Conservation (phyloP, 2,797 vertebrate species). For the Melanotaenia parkinsoni region DNA sequence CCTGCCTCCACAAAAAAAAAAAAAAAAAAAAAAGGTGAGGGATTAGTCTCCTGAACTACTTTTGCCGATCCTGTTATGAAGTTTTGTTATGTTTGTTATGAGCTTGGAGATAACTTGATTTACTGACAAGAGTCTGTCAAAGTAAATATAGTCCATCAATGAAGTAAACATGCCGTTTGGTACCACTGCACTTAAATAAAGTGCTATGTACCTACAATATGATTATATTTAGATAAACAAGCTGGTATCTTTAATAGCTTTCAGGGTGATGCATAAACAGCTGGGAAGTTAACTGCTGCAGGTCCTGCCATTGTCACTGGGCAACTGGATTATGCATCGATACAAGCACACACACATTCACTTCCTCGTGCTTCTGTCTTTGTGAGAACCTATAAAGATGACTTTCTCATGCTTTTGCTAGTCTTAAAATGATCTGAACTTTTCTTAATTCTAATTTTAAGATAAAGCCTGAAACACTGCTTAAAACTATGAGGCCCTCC, state of each 20-base stretch:
- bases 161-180: constrained; percentile 58
- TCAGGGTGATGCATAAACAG: constrained; percentile 58
- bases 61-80: not conserved
- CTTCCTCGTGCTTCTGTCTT: not conserved
- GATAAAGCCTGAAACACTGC: not conserved
- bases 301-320: constrained; percentile 60
- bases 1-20: too few species aligned
- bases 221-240: constrained; percentile 73
- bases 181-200: constrained; percentile 62
- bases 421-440: not conserved
- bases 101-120: too few species aligned
- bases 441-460: not conserved
- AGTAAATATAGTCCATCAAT: constrained; percentile 16
- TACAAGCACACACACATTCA: constrained; percentile 18
- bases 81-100: too few species aligned
- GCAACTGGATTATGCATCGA: constrained; percentile 65
- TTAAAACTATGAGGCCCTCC: not conserved
- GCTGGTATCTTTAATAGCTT: constrained; percentile 60
- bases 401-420: not conserved
- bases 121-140: not conserved
- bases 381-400: not conserved
- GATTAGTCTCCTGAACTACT: not conserved
- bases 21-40: not conserved
- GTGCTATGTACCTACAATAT: constrained; percentile 64
- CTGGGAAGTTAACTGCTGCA: constrained; percentile 67